Percentiles rank a stretch among this genome's conserved stretches.
Evolutionary conservation across 2,797 vertebrate genomes (phyloP).

Genomic region (Microhierax caerulescens): DNA sequence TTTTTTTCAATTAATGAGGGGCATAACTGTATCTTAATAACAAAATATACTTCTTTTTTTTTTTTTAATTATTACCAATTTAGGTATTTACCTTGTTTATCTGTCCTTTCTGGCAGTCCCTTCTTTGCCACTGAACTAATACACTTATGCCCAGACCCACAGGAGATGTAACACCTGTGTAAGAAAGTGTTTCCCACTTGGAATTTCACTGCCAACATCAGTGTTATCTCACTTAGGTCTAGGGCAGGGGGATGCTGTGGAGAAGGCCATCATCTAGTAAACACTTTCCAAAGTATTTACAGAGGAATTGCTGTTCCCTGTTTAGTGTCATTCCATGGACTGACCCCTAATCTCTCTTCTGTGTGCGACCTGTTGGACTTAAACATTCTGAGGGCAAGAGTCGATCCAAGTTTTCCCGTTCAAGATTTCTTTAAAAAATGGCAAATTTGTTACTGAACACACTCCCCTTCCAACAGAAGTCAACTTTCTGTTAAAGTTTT

Average conservation of each 20-base stretch:
- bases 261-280: not conserved
- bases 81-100: not conserved
- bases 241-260: not conserved
- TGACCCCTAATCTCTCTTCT: not conserved
- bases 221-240: not conserved
- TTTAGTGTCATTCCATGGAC: not conserved
- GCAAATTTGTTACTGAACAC: not conserved
- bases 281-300: not conserved
- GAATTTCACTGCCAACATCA: not conserved
- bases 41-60: not conserved
- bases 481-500: not conserved
- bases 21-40: not conserved
- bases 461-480: not conserved
- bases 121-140: not conserved
- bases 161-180: not conserved
- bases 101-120: not conserved
- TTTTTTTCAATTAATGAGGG: not conserved
- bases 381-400: not conserved
- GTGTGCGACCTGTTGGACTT: not conserved
- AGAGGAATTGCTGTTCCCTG: not conserved
- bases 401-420: not conserved
- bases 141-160: accelerated
- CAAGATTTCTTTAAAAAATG: not conserved
- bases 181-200: not conserved
- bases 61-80: not conserved